Evolutionary conservation across 2,888 invertebrate genomes (phyloP).

Genomic region (Scrobipalpa atriplicella): DNA sequence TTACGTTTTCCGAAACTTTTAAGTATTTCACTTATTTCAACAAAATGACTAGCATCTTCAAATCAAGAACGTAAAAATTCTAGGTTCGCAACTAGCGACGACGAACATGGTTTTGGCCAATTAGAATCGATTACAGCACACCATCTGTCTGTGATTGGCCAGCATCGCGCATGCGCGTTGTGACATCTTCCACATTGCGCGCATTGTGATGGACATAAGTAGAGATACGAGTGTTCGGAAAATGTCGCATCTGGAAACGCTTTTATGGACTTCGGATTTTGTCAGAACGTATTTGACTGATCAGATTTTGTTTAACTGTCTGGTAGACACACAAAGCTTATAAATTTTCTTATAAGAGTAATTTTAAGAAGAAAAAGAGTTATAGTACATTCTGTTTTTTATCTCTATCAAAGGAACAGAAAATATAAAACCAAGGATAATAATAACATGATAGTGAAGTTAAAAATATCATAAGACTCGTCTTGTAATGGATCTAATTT

Average conservation of each 20-base stretch:
- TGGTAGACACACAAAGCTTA: too few relatives aligned
- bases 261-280: constrained; percentile 32
- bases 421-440: too few relatives aligned
- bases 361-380: too few relatives aligned
- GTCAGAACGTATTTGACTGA: constrained; percentile 14
- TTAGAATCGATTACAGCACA: constrained; percentile 64
- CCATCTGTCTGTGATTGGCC: constrained; percentile 43
- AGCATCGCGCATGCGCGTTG: constrained; percentile 49
- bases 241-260: constrained; percentile 42
- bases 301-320: not conserved
- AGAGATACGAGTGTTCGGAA: constrained; percentile 41
- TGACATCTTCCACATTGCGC: constrained; percentile 62
- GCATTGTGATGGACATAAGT: constrained; percentile 33
- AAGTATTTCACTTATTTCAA: not conserved
- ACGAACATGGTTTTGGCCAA: constrained; percentile 66
- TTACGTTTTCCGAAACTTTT: not conserved
- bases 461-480: too few relatives aligned
- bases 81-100: constrained; percentile 42
- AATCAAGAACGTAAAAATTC: constrained; percentile 46
- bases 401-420: too few relatives aligned
- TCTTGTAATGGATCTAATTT: too few relatives aligned
- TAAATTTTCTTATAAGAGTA: too few relatives aligned
- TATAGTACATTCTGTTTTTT: too few relatives aligned
- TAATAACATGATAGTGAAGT: too few relatives aligned
- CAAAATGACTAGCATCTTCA: not conserved